Base-by-base conservation (phyloP, 1,140 invertebrate genomes). In the Delia radicum region DNA sequence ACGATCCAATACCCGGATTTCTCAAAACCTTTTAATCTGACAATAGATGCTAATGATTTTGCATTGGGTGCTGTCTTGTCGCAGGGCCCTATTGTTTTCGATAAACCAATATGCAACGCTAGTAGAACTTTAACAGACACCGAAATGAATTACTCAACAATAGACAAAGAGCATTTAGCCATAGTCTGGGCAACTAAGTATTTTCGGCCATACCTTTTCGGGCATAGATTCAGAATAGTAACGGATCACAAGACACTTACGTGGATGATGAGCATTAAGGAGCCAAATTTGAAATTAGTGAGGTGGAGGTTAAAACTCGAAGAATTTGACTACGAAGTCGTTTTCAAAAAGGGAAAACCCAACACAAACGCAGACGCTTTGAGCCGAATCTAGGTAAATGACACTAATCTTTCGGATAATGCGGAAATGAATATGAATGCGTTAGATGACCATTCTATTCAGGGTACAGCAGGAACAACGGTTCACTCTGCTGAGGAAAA, bases 121-220 rank as follows among this genome's bases (percentile, higher is more conserved):
- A 76, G 89, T 1, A 90, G 83, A 78, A 87, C 81, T 10, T 65
- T 81, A 7, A 83, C 74, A 65, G 77, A 86, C 29, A 86, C 87
- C 42, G 73, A 79, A 48, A 79, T 79, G 33, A 83, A 82, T 78
- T 72, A 82, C 12, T 46, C 71, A 18, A 37, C 71, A 12, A 76
- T 69, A 18, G 62, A 76, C 48, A 74, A 74, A 61, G 63, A 76
- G 37, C 74, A 69, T 31, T 29, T 76, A 6, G 72, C 72, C 1
- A 76, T 76, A 67, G 18, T 76, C 12, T 90, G 83, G 79, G 87
- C 81, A 12, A 61, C 81, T 6, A 82, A 78, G 61, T 76, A 85
- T 37, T 87, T 87, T 48, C 74, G 80, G 31, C 80, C 79, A 33
- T 85, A 83, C 77, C 67, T 84, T 31, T 81, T 78, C 63, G 79